These are phyloP conservation scores for Lycaon pictus DNA, from an alignment of 2,113 vertebrate species.

Conservation along the genomic window DNA sequence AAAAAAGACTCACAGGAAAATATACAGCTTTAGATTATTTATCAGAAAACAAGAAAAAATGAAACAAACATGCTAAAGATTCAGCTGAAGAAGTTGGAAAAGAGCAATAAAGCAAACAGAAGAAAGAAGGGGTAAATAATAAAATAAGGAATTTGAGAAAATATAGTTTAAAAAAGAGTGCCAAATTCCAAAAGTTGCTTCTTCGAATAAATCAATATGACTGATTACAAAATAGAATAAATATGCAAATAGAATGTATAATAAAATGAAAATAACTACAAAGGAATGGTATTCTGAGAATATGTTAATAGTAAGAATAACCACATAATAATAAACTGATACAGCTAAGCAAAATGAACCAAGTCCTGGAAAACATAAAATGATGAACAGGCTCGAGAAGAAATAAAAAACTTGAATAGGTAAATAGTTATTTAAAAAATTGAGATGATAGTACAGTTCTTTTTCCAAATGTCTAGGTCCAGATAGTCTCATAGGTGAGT, in stretches of 20 bases:
- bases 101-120: background rate
- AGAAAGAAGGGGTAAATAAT: background rate
- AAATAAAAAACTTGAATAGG: background rate
- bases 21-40: background rate
- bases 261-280: background rate
- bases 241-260: background rate
- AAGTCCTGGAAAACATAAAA: background rate
- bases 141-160: background rate
- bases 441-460: background rate
- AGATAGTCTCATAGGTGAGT: background rate
- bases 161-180: background rate
- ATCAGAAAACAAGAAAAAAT: background rate
- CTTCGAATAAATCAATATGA: background rate
- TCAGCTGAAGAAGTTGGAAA: slow-evolving; percentile 6
- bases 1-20: background rate
- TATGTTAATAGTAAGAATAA: background rate
- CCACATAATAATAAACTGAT: background rate
- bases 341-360: background rate
- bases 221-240: background rate
- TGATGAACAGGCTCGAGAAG: background rate
- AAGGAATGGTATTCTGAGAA: background rate
- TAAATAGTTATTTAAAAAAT: background rate
- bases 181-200: background rate
- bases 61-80: background rate
- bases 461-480: background rate